A percentile compares a stretch with the other conserved stretches of the same genome.
phyloP scores from a whole-genome alignment of 92 coral and sea anemone genomes.

The Zoanthus solanderi region DNA sequence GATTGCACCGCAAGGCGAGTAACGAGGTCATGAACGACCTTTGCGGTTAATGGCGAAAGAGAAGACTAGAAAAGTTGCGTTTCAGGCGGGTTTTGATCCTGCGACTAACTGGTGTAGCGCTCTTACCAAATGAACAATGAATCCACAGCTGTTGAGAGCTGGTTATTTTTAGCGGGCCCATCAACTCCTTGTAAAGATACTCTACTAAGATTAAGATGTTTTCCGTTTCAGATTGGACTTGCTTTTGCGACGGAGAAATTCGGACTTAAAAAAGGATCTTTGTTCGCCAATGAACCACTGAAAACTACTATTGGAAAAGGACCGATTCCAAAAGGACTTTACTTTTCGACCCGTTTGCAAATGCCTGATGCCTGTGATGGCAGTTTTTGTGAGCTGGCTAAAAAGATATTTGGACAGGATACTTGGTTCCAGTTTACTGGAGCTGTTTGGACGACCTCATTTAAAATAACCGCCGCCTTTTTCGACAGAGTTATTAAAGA shows the following conservation, averaged over 20 bases:
- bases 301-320: slow-evolving; percentile 21
- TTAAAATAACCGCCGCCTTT: slow-evolving; percentile 25
- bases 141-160: too few relatives aligned
- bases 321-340: slow-evolving; percentile 41
- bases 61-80: too few relatives aligned
- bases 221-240: slow-evolving; percentile 31
- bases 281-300: slow-evolving; percentile 37
- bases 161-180: too few relatives aligned
- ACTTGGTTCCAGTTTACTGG: slow-evolving; percentile 38
- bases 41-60: too few relatives aligned
- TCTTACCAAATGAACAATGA: not conserved
- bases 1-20: too few relatives aligned
- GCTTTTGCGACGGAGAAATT: slow-evolving; percentile 38
- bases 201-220: not conserved
- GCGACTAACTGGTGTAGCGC: too few relatives aligned
- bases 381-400: slow-evolving; percentile 28
- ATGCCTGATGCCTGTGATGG: slow-evolving; percentile 37
- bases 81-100: too few relatives aligned
- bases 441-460: slow-evolving; percentile 15
- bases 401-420: slow-evolving; percentile 12
- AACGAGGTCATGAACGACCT: too few relatives aligned
- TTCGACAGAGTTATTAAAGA: slow-evolving; percentile 59
- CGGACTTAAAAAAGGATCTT: slow-evolving; percentile 13
- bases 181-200: too few relatives aligned
- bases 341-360: slow-evolving; percentile 26